Percentiles rank a stretch among this genome's conserved stretches.
Evolutionary conservation across 2,113 vertebrate species (phyloP).

Genomic region (Callaeas wilsoni): DNA sequence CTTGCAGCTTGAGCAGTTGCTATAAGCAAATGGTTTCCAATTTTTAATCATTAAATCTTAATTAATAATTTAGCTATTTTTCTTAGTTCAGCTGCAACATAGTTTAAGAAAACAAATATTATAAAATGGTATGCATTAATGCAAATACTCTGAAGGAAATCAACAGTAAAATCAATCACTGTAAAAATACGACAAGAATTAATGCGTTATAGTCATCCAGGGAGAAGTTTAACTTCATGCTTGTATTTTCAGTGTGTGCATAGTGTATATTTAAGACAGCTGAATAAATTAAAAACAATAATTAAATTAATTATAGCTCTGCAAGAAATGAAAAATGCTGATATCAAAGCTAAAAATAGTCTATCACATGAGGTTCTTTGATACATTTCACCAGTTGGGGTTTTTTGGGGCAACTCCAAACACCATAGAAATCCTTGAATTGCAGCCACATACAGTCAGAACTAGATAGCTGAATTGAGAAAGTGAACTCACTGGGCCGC

Average conservation of each 20-base stretch:
- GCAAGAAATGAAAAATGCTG: neutral
- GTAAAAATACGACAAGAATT: neutral
- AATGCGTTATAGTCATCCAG: neutral
- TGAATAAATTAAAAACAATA: neutral
- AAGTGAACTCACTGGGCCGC: neutral
- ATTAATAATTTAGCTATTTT: slow-evolving; percentile 2
- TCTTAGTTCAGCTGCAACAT: neutral
- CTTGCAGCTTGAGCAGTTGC: neutral
- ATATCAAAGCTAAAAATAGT: neutral
- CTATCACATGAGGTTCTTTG: neutral
- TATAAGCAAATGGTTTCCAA: neutral
- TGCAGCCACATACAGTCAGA: neutral
- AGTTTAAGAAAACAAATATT: slow-evolving; percentile 1
- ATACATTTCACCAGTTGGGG: neutral
- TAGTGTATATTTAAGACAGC: neutral
- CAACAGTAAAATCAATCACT: neutral
- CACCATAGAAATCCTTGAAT: neutral
- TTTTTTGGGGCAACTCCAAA: neutral
- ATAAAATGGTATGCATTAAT: neutral
- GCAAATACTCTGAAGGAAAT: neutral
- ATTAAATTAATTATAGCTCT: neutral
- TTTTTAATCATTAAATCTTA: neutral
- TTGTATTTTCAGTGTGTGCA: neutral
- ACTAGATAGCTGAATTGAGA: neutral
- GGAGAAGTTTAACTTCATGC: neutral